These are phyloP conservation scores for Drosophila prolongata DNA, from an alignment of 2,888 invertebrate genomes.

Conservation along the genomic window DNA sequence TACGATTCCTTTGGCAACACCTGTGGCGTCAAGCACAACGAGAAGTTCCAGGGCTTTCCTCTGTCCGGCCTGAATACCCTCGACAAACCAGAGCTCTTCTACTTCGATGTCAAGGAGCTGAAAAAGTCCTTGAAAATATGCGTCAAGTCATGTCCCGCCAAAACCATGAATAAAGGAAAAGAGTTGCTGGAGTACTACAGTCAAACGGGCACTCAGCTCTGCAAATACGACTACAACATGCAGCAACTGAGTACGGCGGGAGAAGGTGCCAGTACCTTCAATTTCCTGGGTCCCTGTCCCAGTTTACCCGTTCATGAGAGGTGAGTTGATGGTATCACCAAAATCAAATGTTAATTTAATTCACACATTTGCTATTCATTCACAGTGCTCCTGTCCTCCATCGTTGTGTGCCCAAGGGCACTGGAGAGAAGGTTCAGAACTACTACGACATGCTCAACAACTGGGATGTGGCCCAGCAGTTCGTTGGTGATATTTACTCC, in stretches of 20 bases:
- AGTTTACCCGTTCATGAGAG: conserved; percentile 90
- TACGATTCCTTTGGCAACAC: conserved; percentile 98
- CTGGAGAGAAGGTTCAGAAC: conserved; percentile 88
- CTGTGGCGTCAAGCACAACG: conserved; percentile 93
- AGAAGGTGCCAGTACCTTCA: conserved; percentile 81
- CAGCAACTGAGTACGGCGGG: conserved; percentile 84
- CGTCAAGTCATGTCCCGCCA: conserved; percentile 93
- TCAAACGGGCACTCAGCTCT: conserved; percentile 90
- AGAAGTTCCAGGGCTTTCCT: conserved; percentile 89
- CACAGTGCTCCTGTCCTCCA: conserved; percentile 91
- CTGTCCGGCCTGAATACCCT: conserved; percentile 92
- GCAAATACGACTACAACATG: conserved; percentile 89
- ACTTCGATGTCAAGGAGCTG: conserved; percentile 92
- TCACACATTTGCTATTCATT: not conserved
- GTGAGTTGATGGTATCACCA: conserved; percentile 77
- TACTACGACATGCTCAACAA: conserved; percentile 93
- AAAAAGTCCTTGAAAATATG: conserved; percentile 93
- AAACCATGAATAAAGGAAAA: conserved; percentile 86
- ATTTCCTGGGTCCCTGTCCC: conserved; percentile 91
- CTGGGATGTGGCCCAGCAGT: conserved; percentile 95
- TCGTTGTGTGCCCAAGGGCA: conserved; percentile 93
- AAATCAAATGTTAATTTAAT: not conserved
- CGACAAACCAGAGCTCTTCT: conserved; percentile 92
- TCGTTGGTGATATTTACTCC: conserved; percentile 93
- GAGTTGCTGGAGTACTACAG: conserved; percentile 91